Evolutionary conservation across 2,113 vertebrate genomes (phyloP).

Genomic region (Vanacampus margaritifer): DNA sequence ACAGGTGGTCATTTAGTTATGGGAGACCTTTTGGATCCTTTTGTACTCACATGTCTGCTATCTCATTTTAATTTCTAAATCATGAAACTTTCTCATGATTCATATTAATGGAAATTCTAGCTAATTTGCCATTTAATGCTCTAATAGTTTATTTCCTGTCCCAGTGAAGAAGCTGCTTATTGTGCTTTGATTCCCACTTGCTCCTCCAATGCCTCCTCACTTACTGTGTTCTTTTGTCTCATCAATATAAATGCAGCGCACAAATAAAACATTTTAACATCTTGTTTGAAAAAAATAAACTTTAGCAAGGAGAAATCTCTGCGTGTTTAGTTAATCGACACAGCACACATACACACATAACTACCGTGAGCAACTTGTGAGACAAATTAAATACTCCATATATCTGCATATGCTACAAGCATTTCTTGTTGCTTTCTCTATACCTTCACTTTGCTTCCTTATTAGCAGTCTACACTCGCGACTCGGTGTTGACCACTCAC

Average conservation of each 20-base stretch:
- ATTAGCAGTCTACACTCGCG: too few relatives aligned
- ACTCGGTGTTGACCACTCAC: too few relatives aligned
- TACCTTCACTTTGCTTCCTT: too few relatives aligned
- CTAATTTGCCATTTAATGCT: conserved; percentile 8
- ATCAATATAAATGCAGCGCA: neutral
- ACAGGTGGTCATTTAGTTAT: neutral
- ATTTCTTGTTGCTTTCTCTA: too few relatives aligned
- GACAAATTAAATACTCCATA: too few relatives aligned
- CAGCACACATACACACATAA: too few relatives aligned
- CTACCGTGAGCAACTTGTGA: too few relatives aligned
- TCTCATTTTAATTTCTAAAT: neutral
- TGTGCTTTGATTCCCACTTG: conserved; percentile 18
- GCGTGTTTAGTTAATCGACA: too few relatives aligned
- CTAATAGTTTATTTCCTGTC: conserved; percentile 28
- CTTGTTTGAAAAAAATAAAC: too few relatives aligned
- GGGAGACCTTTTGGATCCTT: neutral
- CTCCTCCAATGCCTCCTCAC: conserved; percentile 21
- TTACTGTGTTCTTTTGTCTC: conserved; percentile 15
- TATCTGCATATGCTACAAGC: too few relatives aligned
- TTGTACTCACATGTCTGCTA: neutral
- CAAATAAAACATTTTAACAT: too few relatives aligned
- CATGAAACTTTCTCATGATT: neutral
- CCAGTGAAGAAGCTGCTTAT: conserved; percentile 26
- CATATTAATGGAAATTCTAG: conserved; percentile 17
- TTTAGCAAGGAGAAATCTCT: too few relatives aligned